Base-by-base conservation (phyloP, 2,797 vertebrate species). In the Centroberyx gerrardi region DNA sequence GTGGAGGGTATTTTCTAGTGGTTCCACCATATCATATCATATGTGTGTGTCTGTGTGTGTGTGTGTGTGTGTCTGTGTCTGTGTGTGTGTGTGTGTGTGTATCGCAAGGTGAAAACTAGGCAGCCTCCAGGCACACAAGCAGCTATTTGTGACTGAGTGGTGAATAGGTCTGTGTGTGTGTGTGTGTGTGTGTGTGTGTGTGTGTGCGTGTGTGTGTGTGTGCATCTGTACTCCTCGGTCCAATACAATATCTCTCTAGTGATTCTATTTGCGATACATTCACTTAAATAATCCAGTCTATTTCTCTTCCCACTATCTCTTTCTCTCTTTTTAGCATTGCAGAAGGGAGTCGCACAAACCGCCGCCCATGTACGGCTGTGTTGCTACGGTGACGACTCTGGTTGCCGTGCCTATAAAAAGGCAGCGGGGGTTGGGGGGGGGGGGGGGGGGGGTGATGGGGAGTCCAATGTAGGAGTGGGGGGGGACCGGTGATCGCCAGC, bases 381-480 rank as follows among this genome's bases (percentile, higher is more conserved):
- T 90, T 94, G 87, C 93, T 72, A 91, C 64, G 85, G 88, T 84
- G 87, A 92, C 69, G 59, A 79, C 84, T 89, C 63, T 54, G 83
- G 87, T 89, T 89, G 76, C 79, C 72, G 69, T 78, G 75, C 82
- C 83, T 91, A 84, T 89, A 85, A 90, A 91, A 92, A 91, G 88
- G 76, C 59, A 68, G 64, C 15, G 8, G 62, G 69, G 60, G 64
- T 52, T 78, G 31, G 8, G 54, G 18, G 59, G 28, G 18, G n/a
- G 59, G 42, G 22, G 22, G 33, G 33, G 33, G 33, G 22, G 33
- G 60, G 40, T 6, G 53, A 67, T 38, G 44, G 58, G 36, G 61
- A 65, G 64, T 62, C 55, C 72, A 54, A 22, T 49, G 18, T 53
- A 18, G 36, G 38, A 9, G 38, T 0, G 5, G 9, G 9, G 7